phyloP scores from a whole-genome alignment of 2,113 vertebrate genomes.

The Tachycineta bicolor region DNA sequence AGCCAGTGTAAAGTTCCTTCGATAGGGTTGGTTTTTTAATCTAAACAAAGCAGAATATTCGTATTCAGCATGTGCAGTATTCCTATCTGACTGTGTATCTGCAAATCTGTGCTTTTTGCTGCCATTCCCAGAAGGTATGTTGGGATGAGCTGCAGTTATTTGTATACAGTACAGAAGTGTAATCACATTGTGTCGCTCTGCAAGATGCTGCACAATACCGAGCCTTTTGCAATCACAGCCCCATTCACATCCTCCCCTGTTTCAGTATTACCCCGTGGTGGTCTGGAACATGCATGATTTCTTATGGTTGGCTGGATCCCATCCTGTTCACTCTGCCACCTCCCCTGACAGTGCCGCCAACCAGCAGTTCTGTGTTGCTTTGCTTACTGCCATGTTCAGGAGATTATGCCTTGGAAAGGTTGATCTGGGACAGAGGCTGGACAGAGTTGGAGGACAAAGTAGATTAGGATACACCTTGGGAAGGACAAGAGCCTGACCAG shows the following conservation, averaged over 20 bases:
- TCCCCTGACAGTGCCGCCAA: neutral
- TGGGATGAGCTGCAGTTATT: neutral
- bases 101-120: neutral
- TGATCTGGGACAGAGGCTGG: neutral
- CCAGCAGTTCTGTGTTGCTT: neutral
- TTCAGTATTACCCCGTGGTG: fast-evolving
- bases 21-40: neutral
- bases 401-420: neutral
- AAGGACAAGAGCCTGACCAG: neutral
- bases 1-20: neutral
- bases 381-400: neutral
- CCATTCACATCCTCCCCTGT: fast-evolving
- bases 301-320: neutral
- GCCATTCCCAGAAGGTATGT: neutral
- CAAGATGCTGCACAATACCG: neutral
- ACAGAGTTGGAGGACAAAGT: neutral
- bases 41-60: constrained; percentile 13
- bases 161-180: neutral
- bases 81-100: neutral
- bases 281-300: neutral
- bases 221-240: neutral
- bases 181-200: neutral
- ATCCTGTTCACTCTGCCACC: neutral
- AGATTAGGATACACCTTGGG: neutral
- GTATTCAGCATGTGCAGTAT: neutral